Evolutionary conservation across 2,797 vertebrate genomes (phyloP).

Genomic region (Epinephelus malabaricus): DNA sequence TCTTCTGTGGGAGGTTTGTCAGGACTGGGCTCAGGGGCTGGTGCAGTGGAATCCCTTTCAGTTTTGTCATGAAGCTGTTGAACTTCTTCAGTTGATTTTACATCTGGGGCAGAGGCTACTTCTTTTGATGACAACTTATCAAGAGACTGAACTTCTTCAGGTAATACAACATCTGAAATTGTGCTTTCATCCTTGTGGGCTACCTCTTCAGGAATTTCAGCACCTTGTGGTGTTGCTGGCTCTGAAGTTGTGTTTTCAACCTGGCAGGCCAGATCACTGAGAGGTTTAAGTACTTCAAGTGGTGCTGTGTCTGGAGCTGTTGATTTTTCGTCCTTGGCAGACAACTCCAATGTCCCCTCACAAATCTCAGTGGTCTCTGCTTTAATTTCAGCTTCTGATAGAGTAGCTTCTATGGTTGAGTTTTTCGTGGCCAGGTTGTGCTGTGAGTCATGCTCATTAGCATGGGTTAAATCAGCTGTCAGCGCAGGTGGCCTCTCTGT

Average conservation of each 20-base stretch:
- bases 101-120: conserved; percentile 21
- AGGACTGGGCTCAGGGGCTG: conserved; percentile 41
- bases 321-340: conserved; percentile 26
- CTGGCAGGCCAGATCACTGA: background rate
- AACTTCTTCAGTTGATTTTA: conserved; percentile 33
- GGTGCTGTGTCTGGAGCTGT: conserved; percentile 9
- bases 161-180: conserved; percentile 16
- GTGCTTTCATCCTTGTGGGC: conserved; percentile 5
- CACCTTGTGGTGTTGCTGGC: conserved; percentile 7
- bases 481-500: conserved; percentile 32
- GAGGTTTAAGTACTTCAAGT: conserved; percentile 19
- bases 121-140: conserved; percentile 42
- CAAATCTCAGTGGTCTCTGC: conserved; percentile 19
- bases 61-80: conserved; percentile 36
- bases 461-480: conserved; percentile 7
- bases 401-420: conserved; percentile 10
- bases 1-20: conserved; percentile 45
- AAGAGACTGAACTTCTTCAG: conserved; percentile 24
- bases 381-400: conserved; percentile 39
- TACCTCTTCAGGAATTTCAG: conserved; percentile 17
- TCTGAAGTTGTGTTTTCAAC: conserved; percentile 26
- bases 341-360: conserved; percentile 18
- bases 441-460: conserved; percentile 39
- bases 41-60: conserved; percentile 29
- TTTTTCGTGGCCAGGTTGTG: conserved; percentile 6